Evolutionary conservation across 2,797 vertebrate species (phyloP), one percentile per base, ranked within the genome.

Genomic region (Eremophila alpestris): DNA sequence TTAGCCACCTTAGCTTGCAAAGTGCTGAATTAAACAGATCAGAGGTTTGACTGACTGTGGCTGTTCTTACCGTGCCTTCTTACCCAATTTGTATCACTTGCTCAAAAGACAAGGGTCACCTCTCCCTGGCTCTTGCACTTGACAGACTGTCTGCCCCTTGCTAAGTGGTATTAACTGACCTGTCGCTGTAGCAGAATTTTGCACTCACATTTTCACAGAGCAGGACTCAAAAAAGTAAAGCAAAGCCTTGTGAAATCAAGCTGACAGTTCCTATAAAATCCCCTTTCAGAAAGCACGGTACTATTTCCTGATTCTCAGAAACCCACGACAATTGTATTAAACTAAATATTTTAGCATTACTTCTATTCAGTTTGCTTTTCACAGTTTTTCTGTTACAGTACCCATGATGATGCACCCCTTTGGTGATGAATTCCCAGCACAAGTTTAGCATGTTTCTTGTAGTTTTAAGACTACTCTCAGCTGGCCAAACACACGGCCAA

Each of bases 221-320:
- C 24, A 71, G 55, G 29, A 77, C 62, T 58, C 5, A 27, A 87
- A 75, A 88, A 73, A 73, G 16, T 32, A 69, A n/a, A 88, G 36
- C 36, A 84, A 81, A 90, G 24, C 34, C 58, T 79, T 81, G 64
- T 71, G 89, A 94, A 93, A 87, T 90, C 59, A 78, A 81, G 48
- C 24, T 95, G 93, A 69, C 90, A 74, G 41, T 16, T 74, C 38
- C 75, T 84, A 41, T 59, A 63, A 93, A 93, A 83, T 88, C 20
- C 11, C 34, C 11, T 90, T 41, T 52, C 41, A 78, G 87, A 94
- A 89, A 78, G 27, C 27, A 73, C 17, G 78, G 29, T 34, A 60
- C n/a, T 54, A 60, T 86, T 73, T 86, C 26, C 45, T 86, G 73
- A 59, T 23, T 46, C 43, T 78, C 40, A 71, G 51, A 85, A 85